Conservation (phyloP, 2,888 invertebrate genomes). For the Druceiella hillmani region DNA sequence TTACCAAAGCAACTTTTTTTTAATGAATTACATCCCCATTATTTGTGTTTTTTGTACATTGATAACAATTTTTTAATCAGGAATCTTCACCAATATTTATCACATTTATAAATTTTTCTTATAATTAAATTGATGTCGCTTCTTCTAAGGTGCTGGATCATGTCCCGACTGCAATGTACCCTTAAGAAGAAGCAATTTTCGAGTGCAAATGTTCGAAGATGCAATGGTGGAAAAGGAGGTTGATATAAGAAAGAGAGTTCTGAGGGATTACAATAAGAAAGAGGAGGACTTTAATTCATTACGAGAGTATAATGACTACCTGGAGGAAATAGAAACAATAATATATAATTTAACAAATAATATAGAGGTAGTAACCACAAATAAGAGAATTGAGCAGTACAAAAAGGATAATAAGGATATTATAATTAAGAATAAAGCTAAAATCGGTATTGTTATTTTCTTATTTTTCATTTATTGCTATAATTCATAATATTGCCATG, state of each 20-base stretch:
- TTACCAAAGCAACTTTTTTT: no score
- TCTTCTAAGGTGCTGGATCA: constrained; percentile 72
- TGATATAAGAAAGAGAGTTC: constrained; percentile 83
- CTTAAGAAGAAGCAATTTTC: constrained; percentile 81
- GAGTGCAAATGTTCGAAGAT: constrained; percentile 96
- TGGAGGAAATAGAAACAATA: constrained; percentile 91
- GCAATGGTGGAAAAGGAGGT: constrained; percentile 95
- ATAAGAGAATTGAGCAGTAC: constrained; percentile 85
- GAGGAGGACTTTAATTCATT: constrained; percentile 86
- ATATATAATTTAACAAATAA: constrained; percentile 88
- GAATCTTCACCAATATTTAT: neutral
- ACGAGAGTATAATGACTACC: constrained; percentile 89
- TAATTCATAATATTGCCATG: neutral
- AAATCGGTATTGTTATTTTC: constrained; percentile 46
- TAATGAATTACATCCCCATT: no score
- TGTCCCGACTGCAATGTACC: constrained; percentile 93
- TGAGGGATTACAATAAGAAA: constrained; percentile 90
- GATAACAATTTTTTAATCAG: constrained; percentile 6
- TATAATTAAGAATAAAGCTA: constrained; percentile 74
- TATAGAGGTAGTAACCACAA: constrained; percentile 82
- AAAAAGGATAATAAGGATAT: constrained; percentile 85
- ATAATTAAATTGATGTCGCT: neutral
- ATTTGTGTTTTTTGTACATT: no score
- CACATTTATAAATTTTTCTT: constrained; percentile 6
- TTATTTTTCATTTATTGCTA: no score